Conservation (phyloP, 2,113 vertebrate species). For the Hippotragus niger region DNA sequence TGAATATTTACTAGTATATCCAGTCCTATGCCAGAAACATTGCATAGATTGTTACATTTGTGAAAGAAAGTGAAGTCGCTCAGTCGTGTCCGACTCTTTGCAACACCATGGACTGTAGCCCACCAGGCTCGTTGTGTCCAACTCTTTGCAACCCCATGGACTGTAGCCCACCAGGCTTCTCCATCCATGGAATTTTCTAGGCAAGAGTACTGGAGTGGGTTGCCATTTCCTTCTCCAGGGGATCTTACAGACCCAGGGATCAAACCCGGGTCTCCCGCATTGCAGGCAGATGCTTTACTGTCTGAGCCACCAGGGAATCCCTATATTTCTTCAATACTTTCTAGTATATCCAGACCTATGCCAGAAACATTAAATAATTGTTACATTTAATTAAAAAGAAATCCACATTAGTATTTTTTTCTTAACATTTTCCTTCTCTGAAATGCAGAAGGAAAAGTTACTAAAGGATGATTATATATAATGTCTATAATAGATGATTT, state of each 20-base stretch:
- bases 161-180: neutral
- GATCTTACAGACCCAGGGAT: neutral
- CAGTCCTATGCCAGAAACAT: neutral
- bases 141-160: neutral
- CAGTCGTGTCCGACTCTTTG: neutral
- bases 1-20: neutral
- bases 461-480: neutral
- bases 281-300: neutral
- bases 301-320: neutral
- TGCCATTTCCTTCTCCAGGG: neutral
- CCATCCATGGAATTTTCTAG: neutral
- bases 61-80: neutral
- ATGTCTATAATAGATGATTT: neutral
- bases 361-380: neutral
- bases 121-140: rapidly evolving
- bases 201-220: neutral
- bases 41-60: neutral
- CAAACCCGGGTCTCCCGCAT: neutral
- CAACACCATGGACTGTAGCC: neutral
- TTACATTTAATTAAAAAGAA: neutral
- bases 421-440: neutral
- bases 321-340: neutral
- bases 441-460: neutral
- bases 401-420: neutral
- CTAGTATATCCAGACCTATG: neutral